phyloP scores from a whole-genome alignment of 35 echinoderm and acorn worm species.

The Ophioderma brevispina region DNA sequence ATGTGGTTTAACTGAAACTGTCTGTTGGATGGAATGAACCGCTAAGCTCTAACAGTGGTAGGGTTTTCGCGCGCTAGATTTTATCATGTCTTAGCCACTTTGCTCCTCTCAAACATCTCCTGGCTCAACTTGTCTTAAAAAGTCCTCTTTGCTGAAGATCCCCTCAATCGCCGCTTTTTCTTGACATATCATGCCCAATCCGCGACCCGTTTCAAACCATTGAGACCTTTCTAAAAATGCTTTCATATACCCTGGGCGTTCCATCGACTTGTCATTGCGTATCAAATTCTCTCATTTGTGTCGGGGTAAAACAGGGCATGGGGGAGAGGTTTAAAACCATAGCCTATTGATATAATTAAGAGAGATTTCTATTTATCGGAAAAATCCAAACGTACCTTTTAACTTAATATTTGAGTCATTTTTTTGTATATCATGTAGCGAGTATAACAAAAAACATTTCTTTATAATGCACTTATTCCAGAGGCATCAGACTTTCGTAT shows the following conservation, averaged over 20 bases:
- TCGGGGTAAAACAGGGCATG: background rate
- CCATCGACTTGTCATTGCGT: background rate
- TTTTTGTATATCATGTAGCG: background rate
- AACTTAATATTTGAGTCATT: background rate
- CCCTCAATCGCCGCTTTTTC: background rate
- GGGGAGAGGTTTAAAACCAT: background rate
- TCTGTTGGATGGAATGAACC: background rate
- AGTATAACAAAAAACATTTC: too few relatives aligned
- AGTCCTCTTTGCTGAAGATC: background rate
- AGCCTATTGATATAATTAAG: constrained; percentile 11
- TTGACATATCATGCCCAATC: background rate
- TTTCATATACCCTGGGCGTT: background rate
- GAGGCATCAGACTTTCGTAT: background rate
- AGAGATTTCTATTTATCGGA: background rate
- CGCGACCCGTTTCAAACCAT: constrained; percentile 3
- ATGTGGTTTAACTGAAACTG: too few relatives aligned
- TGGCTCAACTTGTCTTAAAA: constrained; percentile 10
- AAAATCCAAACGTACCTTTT: background rate
- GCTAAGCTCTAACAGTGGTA: background rate
- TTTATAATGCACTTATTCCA: too few relatives aligned
- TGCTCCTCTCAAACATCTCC: background rate
- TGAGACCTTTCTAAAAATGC: background rate
- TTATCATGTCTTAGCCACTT: background rate
- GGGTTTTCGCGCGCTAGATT: background rate
- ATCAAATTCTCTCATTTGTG: background rate